These are phyloP conservation scores for Eremophila alpestris DNA, from an alignment of 2,797 vertebrate species.

Conservation along the genomic window DNA sequence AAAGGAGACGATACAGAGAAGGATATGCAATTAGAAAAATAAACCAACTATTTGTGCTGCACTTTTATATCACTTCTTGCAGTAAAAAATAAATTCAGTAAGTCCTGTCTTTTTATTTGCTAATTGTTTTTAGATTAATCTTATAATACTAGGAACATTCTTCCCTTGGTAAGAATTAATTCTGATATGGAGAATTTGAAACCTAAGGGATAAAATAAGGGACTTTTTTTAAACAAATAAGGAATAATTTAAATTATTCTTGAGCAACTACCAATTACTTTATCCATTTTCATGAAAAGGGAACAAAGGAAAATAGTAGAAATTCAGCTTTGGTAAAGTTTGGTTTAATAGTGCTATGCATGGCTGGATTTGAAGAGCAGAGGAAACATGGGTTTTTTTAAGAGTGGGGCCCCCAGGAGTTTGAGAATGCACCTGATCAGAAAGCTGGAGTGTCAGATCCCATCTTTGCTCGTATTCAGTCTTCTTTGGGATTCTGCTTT, in stretches of 20 bases:
- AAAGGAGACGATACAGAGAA: background rate
- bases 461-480: background rate
- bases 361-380: background rate
- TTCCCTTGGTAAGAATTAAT: background rate
- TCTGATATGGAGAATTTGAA: background rate
- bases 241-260: background rate
- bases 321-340: background rate
- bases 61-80: background rate
- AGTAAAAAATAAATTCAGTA: background rate
- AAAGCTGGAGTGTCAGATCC: background rate
- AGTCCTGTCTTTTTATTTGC: background rate
- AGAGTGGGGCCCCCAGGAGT: background rate
- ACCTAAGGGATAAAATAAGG: background rate
- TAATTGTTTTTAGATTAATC: background rate
- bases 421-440: background rate
- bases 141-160: background rate
- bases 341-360: background rate
- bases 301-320: background rate
- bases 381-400: background rate
- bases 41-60: background rate
- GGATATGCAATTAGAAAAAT: background rate
- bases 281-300: background rate
- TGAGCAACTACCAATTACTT: background rate
- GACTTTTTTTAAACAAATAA: background rate
- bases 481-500: background rate